These are phyloP conservation scores for Drosophila mayaguana DNA, from an alignment of 2,888 invertebrate genomes.

Conservation along the genomic window DNA sequence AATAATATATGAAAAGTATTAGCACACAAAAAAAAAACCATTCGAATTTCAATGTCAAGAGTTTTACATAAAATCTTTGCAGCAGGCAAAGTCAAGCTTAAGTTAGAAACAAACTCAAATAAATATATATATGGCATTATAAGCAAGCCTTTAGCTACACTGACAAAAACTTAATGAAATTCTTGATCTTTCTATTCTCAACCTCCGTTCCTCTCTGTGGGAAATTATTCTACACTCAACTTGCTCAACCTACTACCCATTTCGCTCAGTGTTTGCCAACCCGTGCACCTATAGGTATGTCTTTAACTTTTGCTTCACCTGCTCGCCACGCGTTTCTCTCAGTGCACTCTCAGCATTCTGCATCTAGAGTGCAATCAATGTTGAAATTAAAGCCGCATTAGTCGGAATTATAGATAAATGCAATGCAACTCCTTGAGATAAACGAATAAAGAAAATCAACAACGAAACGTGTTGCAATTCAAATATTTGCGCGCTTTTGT, in stretches of 20 bases:
- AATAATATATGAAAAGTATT: conserved; percentile 33
- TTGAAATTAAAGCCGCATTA: conserved; percentile 74
- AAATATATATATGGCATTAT: conserved; percentile 38
- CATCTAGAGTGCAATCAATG: conserved; percentile 59
- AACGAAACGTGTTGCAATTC: conserved; percentile 25
- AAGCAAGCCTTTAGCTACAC: conserved; percentile 32
- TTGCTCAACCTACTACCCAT: too few relatives aligned
- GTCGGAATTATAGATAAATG: conserved; percentile 73
- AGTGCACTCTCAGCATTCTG: conserved; percentile 21
- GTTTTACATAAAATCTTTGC: conserved; percentile 44
- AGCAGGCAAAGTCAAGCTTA: conserved; percentile 12
- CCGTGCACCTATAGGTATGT: too few relatives aligned
- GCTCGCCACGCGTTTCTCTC: not conserved
- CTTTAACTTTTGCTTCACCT: not conserved
- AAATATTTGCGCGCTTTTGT: conserved; percentile 76
- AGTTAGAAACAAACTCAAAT: conserved; percentile 55
- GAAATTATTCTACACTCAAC: too few relatives aligned
- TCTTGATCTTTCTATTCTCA: too few relatives aligned
- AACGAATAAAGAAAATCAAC: conserved; percentile 27
- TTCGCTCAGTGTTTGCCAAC: too few relatives aligned
- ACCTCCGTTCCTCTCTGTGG: too few relatives aligned
- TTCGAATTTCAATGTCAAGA: conserved; percentile 65
- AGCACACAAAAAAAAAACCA: conserved; percentile 9
- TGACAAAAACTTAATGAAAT: not conserved
- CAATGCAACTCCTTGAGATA: conserved; percentile 50